These are phyloP conservation scores for Aegotheles bennettii DNA, from an alignment of 2,113 vertebrate species.

Conservation along the genomic window DNA sequence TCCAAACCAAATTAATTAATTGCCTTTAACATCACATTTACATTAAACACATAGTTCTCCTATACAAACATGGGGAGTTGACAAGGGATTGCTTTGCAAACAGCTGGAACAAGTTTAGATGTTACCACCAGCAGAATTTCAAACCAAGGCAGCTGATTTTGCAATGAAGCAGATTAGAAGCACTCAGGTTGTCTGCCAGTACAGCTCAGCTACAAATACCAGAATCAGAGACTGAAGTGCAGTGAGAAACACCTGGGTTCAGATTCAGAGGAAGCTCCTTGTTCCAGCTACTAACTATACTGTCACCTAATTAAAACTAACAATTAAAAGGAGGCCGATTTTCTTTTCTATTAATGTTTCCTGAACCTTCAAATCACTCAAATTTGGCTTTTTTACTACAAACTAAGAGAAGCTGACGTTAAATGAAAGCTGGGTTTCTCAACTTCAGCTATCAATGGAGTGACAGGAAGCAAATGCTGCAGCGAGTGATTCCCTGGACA, in stretches of 20 bases:
- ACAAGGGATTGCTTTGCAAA: neutral
- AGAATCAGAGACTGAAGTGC: neutral
- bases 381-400: neutral
- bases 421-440: neutral
- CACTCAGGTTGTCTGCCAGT: neutral
- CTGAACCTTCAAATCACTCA: neutral
- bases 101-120: constrained; percentile 15
- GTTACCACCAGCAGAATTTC: neutral
- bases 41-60: neutral
- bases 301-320: neutral
- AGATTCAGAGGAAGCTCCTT: neutral
- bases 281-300: neutral
- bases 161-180: neutral
- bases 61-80: neutral
- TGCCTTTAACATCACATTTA: neutral
- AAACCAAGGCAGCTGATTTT: neutral
- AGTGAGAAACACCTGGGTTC: neutral
- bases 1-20: neutral
- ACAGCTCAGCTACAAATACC: neutral
- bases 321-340: accelerated
- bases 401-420: neutral
- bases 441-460: neutral
- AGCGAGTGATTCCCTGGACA: neutral
- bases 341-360: neutral
- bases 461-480: neutral